A percentile compares a stretch with the other conserved stretches of the same genome.
Conservation (phyloP, 1,140 invertebrate species). For the Mizuhopecten yessoensis region DNA sequence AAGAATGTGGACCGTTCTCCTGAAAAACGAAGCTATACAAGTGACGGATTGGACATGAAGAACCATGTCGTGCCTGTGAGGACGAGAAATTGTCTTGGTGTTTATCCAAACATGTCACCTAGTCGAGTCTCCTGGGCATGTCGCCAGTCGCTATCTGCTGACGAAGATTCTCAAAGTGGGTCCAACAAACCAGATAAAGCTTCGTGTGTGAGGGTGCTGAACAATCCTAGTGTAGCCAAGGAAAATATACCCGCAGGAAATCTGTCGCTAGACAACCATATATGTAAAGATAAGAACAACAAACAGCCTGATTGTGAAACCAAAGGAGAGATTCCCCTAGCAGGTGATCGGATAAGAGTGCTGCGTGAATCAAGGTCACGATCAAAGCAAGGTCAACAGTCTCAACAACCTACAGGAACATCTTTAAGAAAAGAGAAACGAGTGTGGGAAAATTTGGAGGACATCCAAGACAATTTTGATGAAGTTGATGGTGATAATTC, state of each 20-base stretch:
- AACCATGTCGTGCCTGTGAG: conserved; percentile 50
- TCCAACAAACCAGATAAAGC: neutral
- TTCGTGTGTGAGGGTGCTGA: neutral
- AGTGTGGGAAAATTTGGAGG: neutral
- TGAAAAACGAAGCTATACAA: neutral
- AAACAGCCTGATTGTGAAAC: neutral
- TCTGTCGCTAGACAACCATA: neutral
- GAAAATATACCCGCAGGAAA: neutral
- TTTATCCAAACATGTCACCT: conserved; percentile 43
- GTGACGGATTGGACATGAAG: conserved; percentile 30
- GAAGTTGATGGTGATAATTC: neutral
- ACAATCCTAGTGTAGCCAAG: neutral
- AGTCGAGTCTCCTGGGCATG: neutral
- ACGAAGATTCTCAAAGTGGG: neutral
- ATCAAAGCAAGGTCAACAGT: neutral
- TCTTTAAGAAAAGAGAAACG: neutral
- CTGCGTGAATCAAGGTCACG: neutral
- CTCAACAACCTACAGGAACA: neutral
- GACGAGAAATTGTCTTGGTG: conserved; percentile 47
- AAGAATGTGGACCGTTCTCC: neutral
- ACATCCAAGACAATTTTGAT: neutral
- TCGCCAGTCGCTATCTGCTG: neutral
- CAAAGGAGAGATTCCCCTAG: neutral
- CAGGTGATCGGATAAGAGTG: neutral
- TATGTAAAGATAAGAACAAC: no score